Evolutionary conservation across 2,888 invertebrate genomes (phyloP).

Genomic region (Patella ulyssiponensis): DNA sequence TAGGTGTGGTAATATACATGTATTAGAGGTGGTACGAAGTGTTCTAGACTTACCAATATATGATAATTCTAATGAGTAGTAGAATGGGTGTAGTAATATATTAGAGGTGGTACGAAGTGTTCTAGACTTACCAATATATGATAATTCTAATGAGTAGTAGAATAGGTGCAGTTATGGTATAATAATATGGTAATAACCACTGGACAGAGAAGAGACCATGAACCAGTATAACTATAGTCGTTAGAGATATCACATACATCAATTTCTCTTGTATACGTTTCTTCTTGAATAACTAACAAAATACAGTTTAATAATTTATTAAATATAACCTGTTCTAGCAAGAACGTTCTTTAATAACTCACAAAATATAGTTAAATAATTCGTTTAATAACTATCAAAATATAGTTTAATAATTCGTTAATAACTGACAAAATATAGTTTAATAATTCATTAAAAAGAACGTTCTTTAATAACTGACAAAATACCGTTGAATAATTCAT

Average conservation of each 20-base stretch:
- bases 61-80: slow-evolving; percentile 50
- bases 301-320: no score
- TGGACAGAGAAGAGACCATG: slow-evolving; percentile 48
- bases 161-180: slow-evolving; percentile 52
- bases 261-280: slow-evolving; percentile 52
- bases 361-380: not conserved
- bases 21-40: no score
- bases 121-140: slow-evolving; percentile 59
- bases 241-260: slow-evolving; percentile 52
- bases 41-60: slow-evolving; percentile 58
- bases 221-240: slow-evolving; percentile 48
- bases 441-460: no score
- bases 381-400: no score
- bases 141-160: slow-evolving; percentile 53
- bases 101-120: not conserved
- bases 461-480: slow-evolving; percentile 44
- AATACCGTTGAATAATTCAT: no score
- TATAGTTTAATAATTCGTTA: no score
- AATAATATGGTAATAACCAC: slow-evolving; percentile 63
- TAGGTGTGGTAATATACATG: slow-evolving; percentile 42
- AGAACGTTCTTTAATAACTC: slow-evolving; percentile 42
- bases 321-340: slow-evolving; percentile 29
- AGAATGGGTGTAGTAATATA: slow-evolving; percentile 50
- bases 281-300: slow-evolving; percentile 44
- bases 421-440: no score